Evolutionary conservation across 2,113 vertebrate genomes (phyloP).

Genomic region (Lophochroa leadbeateri): DNA sequence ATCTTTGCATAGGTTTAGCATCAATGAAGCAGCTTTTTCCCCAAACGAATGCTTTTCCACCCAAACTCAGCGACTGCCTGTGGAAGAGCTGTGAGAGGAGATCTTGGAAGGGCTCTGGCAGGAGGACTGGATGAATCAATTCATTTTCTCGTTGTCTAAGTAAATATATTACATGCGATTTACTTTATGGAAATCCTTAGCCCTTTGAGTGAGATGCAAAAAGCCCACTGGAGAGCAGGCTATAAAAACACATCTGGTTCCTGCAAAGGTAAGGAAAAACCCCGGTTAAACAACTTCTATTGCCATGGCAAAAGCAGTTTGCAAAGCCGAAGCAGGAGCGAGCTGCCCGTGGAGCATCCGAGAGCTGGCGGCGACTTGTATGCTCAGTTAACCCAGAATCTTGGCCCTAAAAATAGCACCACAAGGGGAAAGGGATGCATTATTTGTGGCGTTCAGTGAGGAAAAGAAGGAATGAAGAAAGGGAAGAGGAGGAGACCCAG

Average conservation of each 20-base stretch:
- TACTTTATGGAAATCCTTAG: not conserved
- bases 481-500: not conserved
- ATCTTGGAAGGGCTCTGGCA: not conserved
- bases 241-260: not conserved
- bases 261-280: not conserved
- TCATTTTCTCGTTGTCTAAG: not conserved
- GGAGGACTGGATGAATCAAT: not conserved
- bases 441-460: not conserved
- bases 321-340: not conserved
- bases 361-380: not conserved
- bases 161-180: rapidly evolving
- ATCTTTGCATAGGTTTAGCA: not conserved
- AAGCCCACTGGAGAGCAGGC: not conserved
- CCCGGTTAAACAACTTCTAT: not conserved
- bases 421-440: constrained; percentile 3
- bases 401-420: constrained; percentile 49
- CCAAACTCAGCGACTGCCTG: rapidly evolving
- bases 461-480: not conserved
- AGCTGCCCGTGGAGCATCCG: not conserved
- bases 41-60: not conserved
- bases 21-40: not conserved
- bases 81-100: rapidly evolving
- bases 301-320: not conserved
- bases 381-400: not conserved
- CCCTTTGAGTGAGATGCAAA: not conserved